Base-by-base conservation (phyloP, 2,797 vertebrate genomes). In the Setipinna tenuifilis region DNA sequence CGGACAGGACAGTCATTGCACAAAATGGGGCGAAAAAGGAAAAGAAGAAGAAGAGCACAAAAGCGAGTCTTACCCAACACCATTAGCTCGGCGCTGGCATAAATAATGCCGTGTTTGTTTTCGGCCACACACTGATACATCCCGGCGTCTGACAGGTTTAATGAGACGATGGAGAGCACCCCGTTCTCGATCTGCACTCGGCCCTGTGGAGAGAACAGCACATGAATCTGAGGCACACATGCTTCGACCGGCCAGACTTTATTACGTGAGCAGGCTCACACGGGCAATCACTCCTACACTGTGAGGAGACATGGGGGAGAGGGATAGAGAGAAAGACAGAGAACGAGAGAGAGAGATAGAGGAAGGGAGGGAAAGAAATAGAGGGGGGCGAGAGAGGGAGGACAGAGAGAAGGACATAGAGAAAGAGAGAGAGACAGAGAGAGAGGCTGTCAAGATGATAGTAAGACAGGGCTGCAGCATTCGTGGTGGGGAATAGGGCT, bases 111-210 rank as follows among this genome's bases (percentile, higher is more conserved):
- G 6, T 99, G 97, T 94, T 99, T 99, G 95, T 99, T 99, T 95
- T 99, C 98, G 61, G 98, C 98, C 92, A 98, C 94, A 94, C 98
- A 99, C 41, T 99, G 98, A 95, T 98, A 99, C 96, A 97, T 97
- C 91, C 98, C 98, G 35, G 96, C 97, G 91, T 99, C 97, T 87
- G 96, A 97, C 94, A 97, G 95, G 92, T 96, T 97, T 93, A 99
- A 94, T 84, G 94, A 95, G 58, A 95, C 92, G 93, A 99, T 96
- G 81, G 96, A 97, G 88, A 99, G 96, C 87, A 96, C 97, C 82
- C 98, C 98, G 1, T 98, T 98, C 95, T 99, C 98, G 90, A 98
- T 96, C 94, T 97, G 97, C 92, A 96, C 93, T 91, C 96, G 96
- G 90, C 95, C 96, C 98, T 99, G 95, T 89, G 65, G 89, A 92